Evolutionary conservation across 2,888 invertebrate genomes (phyloP), one percentile per base, ranked within the genome.

Genomic region (Melieria omissa): DNA sequence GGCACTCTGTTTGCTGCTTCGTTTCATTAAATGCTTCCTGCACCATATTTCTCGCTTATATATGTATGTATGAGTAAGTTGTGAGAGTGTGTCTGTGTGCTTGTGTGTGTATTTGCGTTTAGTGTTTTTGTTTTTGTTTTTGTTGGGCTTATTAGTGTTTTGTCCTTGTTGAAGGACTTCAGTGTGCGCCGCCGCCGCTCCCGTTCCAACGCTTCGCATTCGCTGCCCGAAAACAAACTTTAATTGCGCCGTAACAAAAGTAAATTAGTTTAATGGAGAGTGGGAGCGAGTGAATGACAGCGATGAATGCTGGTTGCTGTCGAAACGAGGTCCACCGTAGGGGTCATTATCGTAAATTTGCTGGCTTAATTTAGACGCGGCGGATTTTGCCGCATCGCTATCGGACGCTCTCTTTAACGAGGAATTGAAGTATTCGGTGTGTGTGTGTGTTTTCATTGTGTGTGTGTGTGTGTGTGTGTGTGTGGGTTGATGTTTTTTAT

Each of bases 301-400:
- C 60, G 8, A 10, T 46, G 49, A 29, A 47, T 10, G 42, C 42
- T 67, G 47, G 58, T 60, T 47, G 58, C 52, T 67, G 29, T 14
- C 10, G 16, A 65, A 44, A 41, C 44, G 52, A 47, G 55, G 54
- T 29, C 65, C 45, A 54, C 55, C 44, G 52, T 44, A 55, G 60
- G 47, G 60, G 60, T 67, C 67, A 67, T 67, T 67, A 67, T 60
- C 57, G 49, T 67, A 67, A 67, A 67, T 67, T 67, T 67, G 58
- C 42, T n/a, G 60, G 49, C 67, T 47, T 60, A 67, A 47, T 67
- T 60, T 49, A 47, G 29, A 29, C 29, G 29, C 29, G 29, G 29
- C 29, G 29, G 29, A 29, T 29, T 29, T 29, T 29, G 29, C 29
- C 29, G 29, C 29, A 29, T 29, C 29, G 2, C 29, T 29, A 29